A percentile compares a stretch with the other conserved stretches of the same genome.
phyloP scores from a whole-genome alignment of 2,888 invertebrate genomes.

The Liopterus haemorrhoidalis region DNA sequence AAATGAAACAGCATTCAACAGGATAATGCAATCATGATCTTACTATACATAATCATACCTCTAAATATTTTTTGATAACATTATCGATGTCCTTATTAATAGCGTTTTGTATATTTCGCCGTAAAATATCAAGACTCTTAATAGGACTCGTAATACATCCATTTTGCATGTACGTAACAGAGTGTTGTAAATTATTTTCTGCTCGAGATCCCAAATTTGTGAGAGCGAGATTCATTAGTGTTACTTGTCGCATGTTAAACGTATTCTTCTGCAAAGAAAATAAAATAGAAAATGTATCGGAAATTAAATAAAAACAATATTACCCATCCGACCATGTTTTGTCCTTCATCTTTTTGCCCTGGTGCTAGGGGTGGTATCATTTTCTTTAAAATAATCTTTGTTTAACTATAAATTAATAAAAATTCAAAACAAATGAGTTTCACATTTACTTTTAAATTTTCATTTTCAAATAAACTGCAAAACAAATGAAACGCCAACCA shows the following conservation, averaged over 20 bases:
- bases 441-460: too few species aligned
- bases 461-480: neutral
- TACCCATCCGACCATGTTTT: slow-evolving; percentile 47
- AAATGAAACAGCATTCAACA: too few species aligned
- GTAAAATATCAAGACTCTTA: slow-evolving; percentile 66
- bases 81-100: slow-evolving; percentile 74
- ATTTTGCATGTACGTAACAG: slow-evolving; percentile 43
- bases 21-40: too few species aligned
- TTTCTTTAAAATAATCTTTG: slow-evolving; percentile 35
- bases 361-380: slow-evolving; percentile 47
- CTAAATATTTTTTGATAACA: slow-evolving; percentile 70
- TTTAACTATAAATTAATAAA: too few species aligned
- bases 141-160: slow-evolving; percentile 57
- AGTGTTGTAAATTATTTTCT: slow-evolving; percentile 47
- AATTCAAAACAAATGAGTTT: too few species aligned
- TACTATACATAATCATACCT: slow-evolving; percentile 47
- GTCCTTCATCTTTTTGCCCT: slow-evolving; percentile 43
- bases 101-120: slow-evolving; percentile 69
- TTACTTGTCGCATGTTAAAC: slow-evolving; percentile 64
- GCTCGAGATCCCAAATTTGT: slow-evolving; percentile 54
- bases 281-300: slow-evolving; percentile 6
- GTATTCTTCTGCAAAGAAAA: slow-evolving; percentile 36
- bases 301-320: slow-evolving; percentile 10
- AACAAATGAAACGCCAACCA: neutral
- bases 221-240: slow-evolving; percentile 62